A percentile compares a stretch with the other conserved stretches of the same genome.
These are phyloP conservation scores for Novumbra hubbsi DNA, from an alignment of 2,797 vertebrate species.

Conservation along the genomic window DNA sequence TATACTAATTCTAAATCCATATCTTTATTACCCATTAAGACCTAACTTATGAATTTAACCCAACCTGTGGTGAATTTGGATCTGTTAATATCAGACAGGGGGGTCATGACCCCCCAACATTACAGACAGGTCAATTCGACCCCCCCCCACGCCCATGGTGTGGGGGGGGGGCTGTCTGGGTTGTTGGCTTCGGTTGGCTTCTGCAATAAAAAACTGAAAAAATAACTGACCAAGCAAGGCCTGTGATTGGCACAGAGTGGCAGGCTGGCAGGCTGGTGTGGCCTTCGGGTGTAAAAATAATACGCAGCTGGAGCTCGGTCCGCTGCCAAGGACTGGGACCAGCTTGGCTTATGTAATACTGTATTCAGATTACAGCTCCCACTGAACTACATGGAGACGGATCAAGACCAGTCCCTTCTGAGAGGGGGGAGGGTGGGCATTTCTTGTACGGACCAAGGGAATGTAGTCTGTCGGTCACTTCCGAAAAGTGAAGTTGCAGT, in stretches of 20 bases:
- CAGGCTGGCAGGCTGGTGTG: constrained; percentile 22
- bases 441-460: neutral
- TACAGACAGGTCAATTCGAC: no score
- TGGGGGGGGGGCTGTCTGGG: neutral
- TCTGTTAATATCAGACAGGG: neutral
- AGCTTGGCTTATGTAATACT: constrained; percentile 37
- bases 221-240: constrained; percentile 23
- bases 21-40: neutral
- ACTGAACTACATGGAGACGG: neutral
- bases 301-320: constrained; percentile 47
- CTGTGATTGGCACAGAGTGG: constrained; percentile 27
- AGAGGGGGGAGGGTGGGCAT: neutral
- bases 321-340: constrained; percentile 28
- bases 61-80: neutral
- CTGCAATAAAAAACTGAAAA: neutral
- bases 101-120: no score
- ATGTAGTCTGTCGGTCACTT: neutral
- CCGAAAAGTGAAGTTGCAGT: neutral
- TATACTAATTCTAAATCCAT: neutral
- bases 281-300: constrained; percentile 54
- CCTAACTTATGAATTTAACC: neutral
- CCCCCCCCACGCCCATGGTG: neutral
- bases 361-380: constrained; percentile 21
- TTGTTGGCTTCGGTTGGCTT: neutral
- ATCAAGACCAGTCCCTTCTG: neutral